Evolutionary conservation across 2,888 invertebrate species (phyloP).

Genomic region (Diplazon laetatorius): DNA sequence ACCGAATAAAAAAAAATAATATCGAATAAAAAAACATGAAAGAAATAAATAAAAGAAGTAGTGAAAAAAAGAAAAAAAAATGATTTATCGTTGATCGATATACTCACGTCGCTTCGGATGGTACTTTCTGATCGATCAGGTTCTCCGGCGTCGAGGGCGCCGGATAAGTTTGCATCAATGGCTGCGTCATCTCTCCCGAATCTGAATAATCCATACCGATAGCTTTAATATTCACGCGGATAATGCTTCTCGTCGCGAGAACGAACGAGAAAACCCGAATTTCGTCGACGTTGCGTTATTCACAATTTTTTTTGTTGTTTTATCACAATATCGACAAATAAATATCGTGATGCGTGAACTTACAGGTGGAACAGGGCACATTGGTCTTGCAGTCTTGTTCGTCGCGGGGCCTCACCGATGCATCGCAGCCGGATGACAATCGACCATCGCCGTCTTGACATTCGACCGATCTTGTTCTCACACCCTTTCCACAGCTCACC

Average conservation of each 20-base stretch:
- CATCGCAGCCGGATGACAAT: conserved; percentile 85
- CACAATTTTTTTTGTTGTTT: neutral
- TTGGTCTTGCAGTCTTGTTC: conserved; percentile 90
- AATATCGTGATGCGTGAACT: conserved; percentile 70
- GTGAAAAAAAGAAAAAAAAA: neutral
- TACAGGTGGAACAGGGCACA: conserved; percentile 86
- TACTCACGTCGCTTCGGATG: conserved; percentile 92
- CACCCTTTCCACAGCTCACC: conserved; percentile 95
- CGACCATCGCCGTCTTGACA: conserved; percentile 86
- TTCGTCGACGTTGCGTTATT: conserved; percentile 1
- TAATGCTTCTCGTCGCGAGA: neutral
- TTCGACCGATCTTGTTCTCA: conserved; percentile 91
- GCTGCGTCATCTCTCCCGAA: conserved; percentile 76
- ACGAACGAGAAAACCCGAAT: neutral
- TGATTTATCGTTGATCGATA: conserved; percentile 28
- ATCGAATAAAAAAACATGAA: neutral
- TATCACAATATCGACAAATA: too few relatives aligned
- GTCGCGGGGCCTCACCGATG: conserved; percentile 87
- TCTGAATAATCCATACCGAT: conserved; percentile 66
- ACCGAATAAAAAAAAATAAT: conserved; percentile 23
- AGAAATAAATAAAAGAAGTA: too few relatives aligned
- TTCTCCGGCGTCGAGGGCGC: conserved; percentile 87
- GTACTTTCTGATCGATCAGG: conserved; percentile 88
- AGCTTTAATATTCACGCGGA: conserved; percentile 17
- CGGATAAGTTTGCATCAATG: conserved; percentile 87